Percentiles rank a stretch among this genome's conserved stretches.
phyloP scores from a whole-genome alignment of 2,888 invertebrate genomes.

The Operophtera brumata region DNA sequence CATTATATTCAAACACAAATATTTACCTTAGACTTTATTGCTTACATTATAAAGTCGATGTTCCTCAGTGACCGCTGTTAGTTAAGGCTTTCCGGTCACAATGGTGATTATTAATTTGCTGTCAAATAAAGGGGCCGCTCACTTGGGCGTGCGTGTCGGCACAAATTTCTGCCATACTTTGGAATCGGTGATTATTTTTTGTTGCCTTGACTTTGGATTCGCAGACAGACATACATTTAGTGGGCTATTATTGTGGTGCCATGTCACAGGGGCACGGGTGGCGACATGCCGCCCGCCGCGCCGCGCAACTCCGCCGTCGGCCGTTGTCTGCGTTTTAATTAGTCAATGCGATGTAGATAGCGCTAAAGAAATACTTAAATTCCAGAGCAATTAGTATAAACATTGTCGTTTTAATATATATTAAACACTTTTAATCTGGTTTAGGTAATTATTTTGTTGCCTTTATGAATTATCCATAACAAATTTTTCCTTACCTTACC shows the following conservation, averaged over 20 bases:
- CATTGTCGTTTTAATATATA: neutral
- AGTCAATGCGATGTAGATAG: constrained; percentile 45
- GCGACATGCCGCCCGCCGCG: neutral
- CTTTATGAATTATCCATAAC: neutral
- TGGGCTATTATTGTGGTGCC: constrained; percentile 59
- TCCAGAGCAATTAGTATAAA: neutral
- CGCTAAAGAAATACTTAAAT: constrained; percentile 37
- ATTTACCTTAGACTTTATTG: constrained; percentile 67
- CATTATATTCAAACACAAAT: constrained; percentile 54
- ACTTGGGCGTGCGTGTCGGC: constrained; percentile 79
- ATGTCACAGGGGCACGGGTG: constrained; percentile 50
- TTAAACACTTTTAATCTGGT: neutral
- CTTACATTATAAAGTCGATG: constrained; percentile 65
- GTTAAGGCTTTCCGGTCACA: constrained; percentile 68
- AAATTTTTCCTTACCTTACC: neutral
- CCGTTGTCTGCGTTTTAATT: constrained; percentile 55
- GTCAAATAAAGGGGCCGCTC: constrained; percentile 81
- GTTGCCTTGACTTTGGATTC: constrained; percentile 71
- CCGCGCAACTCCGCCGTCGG: constrained; percentile 19
- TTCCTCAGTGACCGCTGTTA: constrained; percentile 55
- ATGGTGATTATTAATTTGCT: constrained; percentile 78
- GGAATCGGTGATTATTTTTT: constrained; percentile 79
- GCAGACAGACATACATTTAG: constrained; percentile 73
- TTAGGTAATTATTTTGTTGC: neutral
- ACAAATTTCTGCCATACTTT: constrained; percentile 80